Evolutionary conservation across 2,797 vertebrate genomes (phyloP), one percentile per base, ranked within the genome.

Genomic region (Gobionotothen gibberifrons): DNA sequence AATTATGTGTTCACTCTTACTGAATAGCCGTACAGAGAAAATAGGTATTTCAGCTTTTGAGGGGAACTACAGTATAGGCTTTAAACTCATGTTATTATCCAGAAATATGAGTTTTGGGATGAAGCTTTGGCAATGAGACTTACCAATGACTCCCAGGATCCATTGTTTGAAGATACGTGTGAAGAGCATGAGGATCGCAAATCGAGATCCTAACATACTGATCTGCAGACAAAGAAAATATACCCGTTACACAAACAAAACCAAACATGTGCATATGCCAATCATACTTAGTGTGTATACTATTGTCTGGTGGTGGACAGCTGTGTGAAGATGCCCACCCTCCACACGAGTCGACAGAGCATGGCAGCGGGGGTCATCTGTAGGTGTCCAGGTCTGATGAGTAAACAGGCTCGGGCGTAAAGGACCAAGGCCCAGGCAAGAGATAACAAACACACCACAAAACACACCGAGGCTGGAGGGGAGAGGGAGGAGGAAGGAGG

Each of bases 331-430:
- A 17, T 62, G 32, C 85, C 39, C 21, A 90, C 95, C 92, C 97
- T 94, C 96, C 97, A 97, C 36, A 97, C 90, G 62, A 96, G 93
- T 85, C 96, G 95, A 88, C 96, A 97, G 74, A 97, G 80, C 36
- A 97, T 84, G 72, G 95, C 93, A 0, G 90, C 70, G 0, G 95
- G 94, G 0, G 94, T 95, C 22, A 90, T 90, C 11, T 90, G 87
- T 11, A 93, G 82, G 78, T 94, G 95, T 7, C 95, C 94, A 0
- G 94, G 95, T 87, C 93, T 95, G 85, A 97, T 68, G 81, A 94
- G 90, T 12, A 87, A 92, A 74, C 93, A 75, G 66, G 93, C 92
- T 51, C 60, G 69, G 21, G 93, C 93, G 22, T 95, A 96, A 51
- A 96, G 93, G 51, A 96, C 96, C 84, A 97, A 90, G 51, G 95